Evolutionary conservation across 2,888 invertebrate species (phyloP).

Genomic region (Acleris emargana): DNA sequence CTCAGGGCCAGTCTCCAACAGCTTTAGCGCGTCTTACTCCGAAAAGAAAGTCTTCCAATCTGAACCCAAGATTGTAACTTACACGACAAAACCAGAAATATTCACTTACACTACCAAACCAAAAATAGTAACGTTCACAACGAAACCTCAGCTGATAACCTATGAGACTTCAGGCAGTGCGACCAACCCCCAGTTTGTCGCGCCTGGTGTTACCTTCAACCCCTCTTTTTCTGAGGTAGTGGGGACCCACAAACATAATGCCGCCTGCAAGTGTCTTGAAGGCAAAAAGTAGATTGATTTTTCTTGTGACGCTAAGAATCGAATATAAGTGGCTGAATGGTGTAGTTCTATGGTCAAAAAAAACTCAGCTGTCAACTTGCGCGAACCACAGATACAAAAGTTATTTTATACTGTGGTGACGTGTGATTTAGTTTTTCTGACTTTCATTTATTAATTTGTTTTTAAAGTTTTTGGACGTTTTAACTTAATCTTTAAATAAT

Average conservation of each 20-base stretch:
- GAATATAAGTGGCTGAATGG: no score
- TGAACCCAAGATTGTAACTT: slow-evolving; percentile 64
- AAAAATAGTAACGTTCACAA: slow-evolving; percentile 51
- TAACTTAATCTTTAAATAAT: no score
- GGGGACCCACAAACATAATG: slow-evolving; percentile 63
- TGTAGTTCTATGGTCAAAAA: neutral
- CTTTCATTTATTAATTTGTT: no score
- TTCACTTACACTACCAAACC: slow-evolving; percentile 60
- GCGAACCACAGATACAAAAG: no score
- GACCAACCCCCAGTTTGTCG: slow-evolving; percentile 69
- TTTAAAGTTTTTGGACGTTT: no score
- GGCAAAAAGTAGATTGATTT: slow-evolving; percentile 56
- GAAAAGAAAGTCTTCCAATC: slow-evolving; percentile 71
- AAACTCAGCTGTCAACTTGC: neutral
- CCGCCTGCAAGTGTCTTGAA: slow-evolving; percentile 71
- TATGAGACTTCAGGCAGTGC: slow-evolving; percentile 74
- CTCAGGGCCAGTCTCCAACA: slow-evolving; percentile 65
- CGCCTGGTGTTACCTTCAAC: slow-evolving; percentile 63
- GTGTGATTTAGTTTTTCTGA: no score
- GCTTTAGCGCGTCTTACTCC: slow-evolving; percentile 63
- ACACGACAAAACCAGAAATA: slow-evolving; percentile 62
- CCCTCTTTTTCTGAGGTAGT: slow-evolving; percentile 64
- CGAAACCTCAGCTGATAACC: slow-evolving; percentile 61
- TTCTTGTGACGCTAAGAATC: neutral
- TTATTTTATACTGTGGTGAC: no score